Conservation (phyloP, 1,140 invertebrate species). For the Hormaphis cornu region DNA sequence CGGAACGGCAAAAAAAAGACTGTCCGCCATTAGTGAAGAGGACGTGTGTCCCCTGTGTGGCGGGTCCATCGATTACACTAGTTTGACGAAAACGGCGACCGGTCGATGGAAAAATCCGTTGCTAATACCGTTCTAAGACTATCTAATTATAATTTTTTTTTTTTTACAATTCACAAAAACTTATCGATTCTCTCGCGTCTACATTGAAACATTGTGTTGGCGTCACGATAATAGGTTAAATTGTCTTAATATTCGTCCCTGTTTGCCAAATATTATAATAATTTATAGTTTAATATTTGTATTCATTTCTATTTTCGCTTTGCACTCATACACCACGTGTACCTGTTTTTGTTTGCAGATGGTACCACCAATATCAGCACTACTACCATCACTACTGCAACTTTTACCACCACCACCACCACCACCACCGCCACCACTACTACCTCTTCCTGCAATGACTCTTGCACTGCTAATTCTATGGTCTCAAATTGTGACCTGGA, state of each 20-base stretch:
- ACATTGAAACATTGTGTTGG: no score
- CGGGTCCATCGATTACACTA: background rate
- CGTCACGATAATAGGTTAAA: no score
- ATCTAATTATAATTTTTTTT: no score
- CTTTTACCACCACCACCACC: background rate
- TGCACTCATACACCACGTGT: background rate
- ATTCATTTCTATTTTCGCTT: background rate
- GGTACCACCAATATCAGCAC: conserved; percentile 2
- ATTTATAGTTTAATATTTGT: background rate
- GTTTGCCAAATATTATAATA: no score
- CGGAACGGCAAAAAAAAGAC: background rate
- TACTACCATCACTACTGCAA: background rate
- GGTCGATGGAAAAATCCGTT: conserved; percentile 3
- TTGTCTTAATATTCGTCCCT: no score
- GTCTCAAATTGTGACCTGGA: background rate
- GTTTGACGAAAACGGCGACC: background rate
- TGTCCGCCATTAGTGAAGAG: conserved; percentile 9
- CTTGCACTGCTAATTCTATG: background rate
- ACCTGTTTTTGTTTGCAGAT: conserved; percentile 5
- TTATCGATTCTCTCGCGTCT: background rate
- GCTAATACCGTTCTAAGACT: conserved; percentile 3
- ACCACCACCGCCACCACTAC: background rate
- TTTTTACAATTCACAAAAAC: background rate
- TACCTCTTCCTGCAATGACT: background rate
- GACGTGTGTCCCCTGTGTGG: conserved; percentile 9